A percentile compares a stretch with the other conserved stretches of the same genome.
These are phyloP conservation scores for Pelmatolapia mariae DNA, from an alignment of 2,113 vertebrate genomes.

Conservation along the genomic window DNA sequence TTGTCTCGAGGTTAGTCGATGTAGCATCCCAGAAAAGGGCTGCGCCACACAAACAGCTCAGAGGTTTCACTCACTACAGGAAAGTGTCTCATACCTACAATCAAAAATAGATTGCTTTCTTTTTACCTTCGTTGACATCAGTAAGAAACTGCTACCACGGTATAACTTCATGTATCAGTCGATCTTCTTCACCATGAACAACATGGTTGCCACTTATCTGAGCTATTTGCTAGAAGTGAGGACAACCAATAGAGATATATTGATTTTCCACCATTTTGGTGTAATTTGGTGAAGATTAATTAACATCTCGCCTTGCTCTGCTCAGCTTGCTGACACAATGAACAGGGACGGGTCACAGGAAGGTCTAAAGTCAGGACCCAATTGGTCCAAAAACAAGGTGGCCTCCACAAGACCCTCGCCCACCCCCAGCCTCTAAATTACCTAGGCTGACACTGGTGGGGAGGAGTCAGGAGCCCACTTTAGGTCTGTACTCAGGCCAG, in stretches of 20 bases:
- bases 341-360: slow-evolving; percentile 44
- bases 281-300: slow-evolving; percentile 66
- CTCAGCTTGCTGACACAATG: slow-evolving; percentile 47
- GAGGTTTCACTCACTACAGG: background rate
- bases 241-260: slow-evolving; percentile 34
- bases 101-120: background rate
- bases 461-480: slow-evolving; percentile 27
- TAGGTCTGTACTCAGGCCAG: slow-evolving; percentile 36
- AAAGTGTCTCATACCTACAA: background rate
- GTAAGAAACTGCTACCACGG: background rate
- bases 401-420: slow-evolving; percentile 30
- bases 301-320: slow-evolving; percentile 30
- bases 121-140: background rate
- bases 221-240: slow-evolving; percentile 7
- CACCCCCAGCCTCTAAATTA: slow-evolving; percentile 68
- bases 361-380: slow-evolving; percentile 48
- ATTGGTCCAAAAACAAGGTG: slow-evolving; percentile 32
- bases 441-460: slow-evolving; percentile 47
- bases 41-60: background rate
- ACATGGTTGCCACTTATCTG: background rate
- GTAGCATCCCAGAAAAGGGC: slow-evolving; percentile 45
- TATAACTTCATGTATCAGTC: background rate
- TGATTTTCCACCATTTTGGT: slow-evolving; percentile 40
- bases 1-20: slow-evolving; percentile 40
- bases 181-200: background rate